Base-by-base conservation (phyloP, 2,797 vertebrate species). In the Oryzias dopingdopingensis region DNA sequence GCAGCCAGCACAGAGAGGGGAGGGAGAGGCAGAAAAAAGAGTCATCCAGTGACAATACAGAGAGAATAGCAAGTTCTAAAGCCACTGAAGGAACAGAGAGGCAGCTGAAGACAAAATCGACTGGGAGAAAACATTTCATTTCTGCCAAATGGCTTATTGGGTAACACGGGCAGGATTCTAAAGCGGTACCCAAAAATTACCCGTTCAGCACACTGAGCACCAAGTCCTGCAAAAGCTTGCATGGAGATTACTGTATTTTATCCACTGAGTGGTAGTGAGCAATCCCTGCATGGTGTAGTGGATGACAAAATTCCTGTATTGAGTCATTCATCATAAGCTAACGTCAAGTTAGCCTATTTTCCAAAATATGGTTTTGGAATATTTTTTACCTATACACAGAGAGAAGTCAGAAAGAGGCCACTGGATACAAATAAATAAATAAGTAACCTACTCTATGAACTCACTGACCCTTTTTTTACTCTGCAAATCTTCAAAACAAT, bases 31-130 rank as follows among this genome's bases (percentile, higher is more conserved):
- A 67, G 81, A 18, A 72, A 75, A 83, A 74, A 82, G 82, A 85
- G 83, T 81, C 77, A 85, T 74, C 72, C 68, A 70, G 75, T 53
- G 66, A 85, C 81, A 87, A 84, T 82, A 83, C 74, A 56, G 79
- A 75, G 72, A 84, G 87, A 82, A 83, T 77, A 80, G 78, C 47
- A 70, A 83, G 77, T 80, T 83, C 65, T 80, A 73, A 85, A 75
- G 81, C 77, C 79, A 74, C 68, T 80, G 80, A 76, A 67, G 75
- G 78, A 79, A 77, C 62, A 40, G 58, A 70, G 56, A 80, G 72
- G 73, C 49, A 69, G 70, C 75, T 70, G 63, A 77, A 74, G 54
- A 71, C 42, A 73, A 71, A 82, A 79, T 71, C 17, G 72, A 77
- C 76, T 69, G 62, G 68, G 58, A 82, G 76, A 77, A 85, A 79